Base-by-base conservation (phyloP, 2,113 vertebrate genomes). In the Camelus dromedarius region DNA sequence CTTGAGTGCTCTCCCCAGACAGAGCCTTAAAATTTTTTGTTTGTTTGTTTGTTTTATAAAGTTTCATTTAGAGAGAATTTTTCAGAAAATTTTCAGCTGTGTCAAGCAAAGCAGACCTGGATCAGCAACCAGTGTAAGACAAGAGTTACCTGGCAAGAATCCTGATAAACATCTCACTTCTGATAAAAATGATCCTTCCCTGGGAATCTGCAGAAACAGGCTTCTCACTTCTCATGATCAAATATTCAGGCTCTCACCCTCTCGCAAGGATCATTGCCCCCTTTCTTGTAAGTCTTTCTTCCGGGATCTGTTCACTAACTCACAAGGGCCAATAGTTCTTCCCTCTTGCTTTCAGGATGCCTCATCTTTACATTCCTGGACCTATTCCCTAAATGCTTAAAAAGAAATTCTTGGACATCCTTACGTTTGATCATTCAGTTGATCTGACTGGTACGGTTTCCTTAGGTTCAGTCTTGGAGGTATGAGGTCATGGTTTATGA, bases 51-150 rank as follows among this genome's bases (percentile, higher is more conserved):
- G 42, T 54, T 72, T 80, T 38, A 66, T 32, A 35, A 54, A 60
- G 52, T 87, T 93, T 77, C 8, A 48, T 58, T 86, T 67, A 32
- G 13, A 58, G 48, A 66, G 81, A 83, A 50, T 69, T 87, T 86
- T 93, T 95, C 35, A 80, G 52, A 96, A 76, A 83, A 0, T 13
- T 56, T 58, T 69, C 52, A 80, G 50, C 52, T 67, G 20, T 48
- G 12, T 76, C 46, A 95, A 89, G 14, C 54, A 69, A 97, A 90
- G 14, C 9, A 93, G 81, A 94, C 35, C 8, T 52, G 35, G 88
- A 82, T 35, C 38, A 89, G 14, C 46, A 95, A 81, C 6, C 24
- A 32, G 7, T 67, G 8, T 50, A 64, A 69, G 28, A 66, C 38
- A 87, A 82, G 26, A 56, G 52, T 75, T 76, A 52, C 30, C 48